Evolutionary conservation across 2,888 invertebrate species (phyloP).

Genomic region (Diarsia mendica): DNA sequence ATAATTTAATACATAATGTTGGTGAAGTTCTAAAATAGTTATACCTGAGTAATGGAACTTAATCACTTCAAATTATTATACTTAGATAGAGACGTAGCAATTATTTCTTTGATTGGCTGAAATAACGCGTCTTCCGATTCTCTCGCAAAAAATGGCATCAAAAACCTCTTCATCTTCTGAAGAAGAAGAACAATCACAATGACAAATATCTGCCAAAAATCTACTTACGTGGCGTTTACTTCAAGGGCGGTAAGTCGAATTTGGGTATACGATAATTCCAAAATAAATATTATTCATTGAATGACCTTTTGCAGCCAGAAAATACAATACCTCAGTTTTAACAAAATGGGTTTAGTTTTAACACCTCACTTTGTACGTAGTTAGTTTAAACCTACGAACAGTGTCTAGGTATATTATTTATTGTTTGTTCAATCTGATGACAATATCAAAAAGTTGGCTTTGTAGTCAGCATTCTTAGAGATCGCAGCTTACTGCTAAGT

Average conservation of each 20-base stretch:
- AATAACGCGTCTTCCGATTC: too few species aligned
- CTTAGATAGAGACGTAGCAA: too few species aligned
- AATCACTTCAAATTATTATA: too few species aligned
- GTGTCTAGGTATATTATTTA: constrained; percentile 11
- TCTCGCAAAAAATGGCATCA: too few species aligned
- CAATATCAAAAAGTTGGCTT: constrained; percentile 33
- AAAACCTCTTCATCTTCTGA: too few species aligned
- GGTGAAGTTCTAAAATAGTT: too few species aligned
- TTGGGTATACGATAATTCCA: constrained; percentile 28
- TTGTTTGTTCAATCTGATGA: constrained; percentile 51
- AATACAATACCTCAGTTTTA: constrained; percentile 9
- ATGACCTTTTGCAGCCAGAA: constrained; percentile 15
- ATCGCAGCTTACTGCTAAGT: constrained; percentile 45
- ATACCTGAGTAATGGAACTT: too few species aligned
- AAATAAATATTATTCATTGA: constrained; percentile 15
- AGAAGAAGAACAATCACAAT: too few species aligned
- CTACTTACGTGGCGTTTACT: too few species aligned
- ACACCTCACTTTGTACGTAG: constrained; percentile 32
- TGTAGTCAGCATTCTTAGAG: constrained; percentile 39
- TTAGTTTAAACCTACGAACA: constrained; percentile 12
- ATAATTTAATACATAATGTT: too few species aligned
- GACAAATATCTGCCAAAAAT: too few species aligned
- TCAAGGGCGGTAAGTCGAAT: background rate
- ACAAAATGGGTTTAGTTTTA: constrained; percentile 29
- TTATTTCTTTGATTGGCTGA: too few species aligned